phyloP scores from a whole-genome alignment of 64 coral and sea anemone species.

The Trachythela sp. region DNA sequence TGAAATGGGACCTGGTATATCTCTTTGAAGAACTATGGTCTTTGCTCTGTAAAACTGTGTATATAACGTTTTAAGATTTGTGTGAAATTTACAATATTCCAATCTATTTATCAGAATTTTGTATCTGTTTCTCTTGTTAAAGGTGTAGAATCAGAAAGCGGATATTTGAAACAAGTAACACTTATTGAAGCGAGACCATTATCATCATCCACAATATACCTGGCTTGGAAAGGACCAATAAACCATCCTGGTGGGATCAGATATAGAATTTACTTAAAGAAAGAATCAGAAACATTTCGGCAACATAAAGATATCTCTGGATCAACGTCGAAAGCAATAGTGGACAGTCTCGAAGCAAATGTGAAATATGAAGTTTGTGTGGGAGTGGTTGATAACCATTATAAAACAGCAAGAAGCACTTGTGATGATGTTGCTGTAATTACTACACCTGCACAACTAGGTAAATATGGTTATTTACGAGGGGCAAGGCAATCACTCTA shows the following conservation, averaged over 20 bases:
- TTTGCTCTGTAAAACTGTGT: too few relatives aligned
- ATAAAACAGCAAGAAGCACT: neutral
- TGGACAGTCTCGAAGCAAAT: neutral
- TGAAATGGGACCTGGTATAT: too few relatives aligned
- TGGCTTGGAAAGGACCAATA: conserved; percentile 2
- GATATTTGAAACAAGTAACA: neutral
- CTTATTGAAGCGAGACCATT: neutral
- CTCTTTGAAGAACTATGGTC: too few relatives aligned
- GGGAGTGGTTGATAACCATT: neutral
- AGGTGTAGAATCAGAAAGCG: neutral
- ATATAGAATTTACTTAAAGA: neutral
- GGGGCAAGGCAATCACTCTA: too few relatives aligned
- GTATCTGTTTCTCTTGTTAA: neutral
- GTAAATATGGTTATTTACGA: neutral
- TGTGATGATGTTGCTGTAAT: conserved; percentile 2
- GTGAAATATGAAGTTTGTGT: neutral
- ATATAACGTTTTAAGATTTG: too few relatives aligned
- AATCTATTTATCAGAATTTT: neutral
- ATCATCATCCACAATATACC: neutral
- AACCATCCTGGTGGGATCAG: neutral
- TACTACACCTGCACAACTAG: neutral
- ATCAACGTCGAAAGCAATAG: neutral
- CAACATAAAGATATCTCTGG: neutral
- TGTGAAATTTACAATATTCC: too few relatives aligned
- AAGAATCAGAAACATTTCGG: neutral